phyloP scores from a whole-genome alignment of 2,888 invertebrate species.

The Drosophila barbarae region DNA sequence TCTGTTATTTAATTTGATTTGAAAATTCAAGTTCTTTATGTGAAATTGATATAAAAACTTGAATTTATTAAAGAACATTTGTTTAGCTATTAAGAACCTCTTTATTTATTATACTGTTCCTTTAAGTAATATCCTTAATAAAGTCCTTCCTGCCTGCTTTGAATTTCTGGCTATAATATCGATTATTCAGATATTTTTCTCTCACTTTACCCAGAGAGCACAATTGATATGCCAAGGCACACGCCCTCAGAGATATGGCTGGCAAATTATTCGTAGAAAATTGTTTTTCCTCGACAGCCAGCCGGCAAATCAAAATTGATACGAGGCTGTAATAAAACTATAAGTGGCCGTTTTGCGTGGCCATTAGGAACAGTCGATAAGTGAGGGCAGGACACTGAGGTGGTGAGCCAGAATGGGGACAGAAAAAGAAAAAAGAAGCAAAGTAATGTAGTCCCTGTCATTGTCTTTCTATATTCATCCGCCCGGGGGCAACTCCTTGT shows the following conservation, averaged over 20 bases:
- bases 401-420: background rate
- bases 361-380: constrained; percentile 65
- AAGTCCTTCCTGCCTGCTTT: too few relatives aligned
- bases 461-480: constrained; percentile 35
- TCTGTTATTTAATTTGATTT: background rate
- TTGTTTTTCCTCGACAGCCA: constrained; percentile 44
- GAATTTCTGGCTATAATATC: background rate
- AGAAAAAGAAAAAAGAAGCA: background rate
- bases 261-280: constrained; percentile 54
- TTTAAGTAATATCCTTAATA: background rate
- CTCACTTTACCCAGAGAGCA: constrained; percentile 1
- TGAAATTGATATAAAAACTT: background rate
- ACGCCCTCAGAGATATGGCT: constrained; percentile 49
- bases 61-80: background rate
- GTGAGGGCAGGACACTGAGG: constrained; percentile 8
- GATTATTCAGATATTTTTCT: background rate
- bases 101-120: background rate
- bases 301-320: constrained; percentile 66
- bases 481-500: constrained; percentile 49
- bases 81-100: background rate
- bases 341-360: constrained; percentile 65
- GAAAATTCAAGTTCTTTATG: background rate
- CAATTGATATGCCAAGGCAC: constrained; percentile 31
- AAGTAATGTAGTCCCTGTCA: constrained; percentile 28
- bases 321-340: constrained; percentile 63